These are phyloP conservation scores for Tylochromis polylepis DNA, from an alignment of 2,113 vertebrate genomes.

Conservation along the genomic window DNA sequence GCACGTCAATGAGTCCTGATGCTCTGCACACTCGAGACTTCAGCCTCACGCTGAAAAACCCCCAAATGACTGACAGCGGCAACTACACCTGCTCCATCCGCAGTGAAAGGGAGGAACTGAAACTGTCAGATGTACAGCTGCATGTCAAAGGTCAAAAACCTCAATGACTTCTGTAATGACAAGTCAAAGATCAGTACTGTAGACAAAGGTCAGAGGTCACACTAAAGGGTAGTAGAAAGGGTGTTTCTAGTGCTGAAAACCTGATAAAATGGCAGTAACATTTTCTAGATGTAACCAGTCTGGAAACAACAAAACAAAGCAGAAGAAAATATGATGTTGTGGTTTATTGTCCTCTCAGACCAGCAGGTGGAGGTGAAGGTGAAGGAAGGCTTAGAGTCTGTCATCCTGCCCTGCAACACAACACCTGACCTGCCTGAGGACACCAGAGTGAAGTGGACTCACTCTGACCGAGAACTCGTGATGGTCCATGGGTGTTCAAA, in stretches of 20 bases:
- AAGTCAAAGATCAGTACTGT: not conserved
- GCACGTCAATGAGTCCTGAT: not conserved
- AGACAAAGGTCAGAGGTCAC: not conserved
- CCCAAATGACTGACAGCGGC: not conserved
- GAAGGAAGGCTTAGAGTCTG: not conserved
- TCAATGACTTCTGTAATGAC: fast-evolving
- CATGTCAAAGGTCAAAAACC: fast-evolving
- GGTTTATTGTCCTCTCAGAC: not conserved
- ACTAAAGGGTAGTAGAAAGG: not conserved
- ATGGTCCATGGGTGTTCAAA: not conserved
- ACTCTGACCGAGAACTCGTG: not conserved
- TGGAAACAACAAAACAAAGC: not conserved
- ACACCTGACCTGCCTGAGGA: not conserved
- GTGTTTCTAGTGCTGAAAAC: not conserved
- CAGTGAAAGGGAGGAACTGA: not conserved
- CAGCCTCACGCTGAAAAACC: not conserved
- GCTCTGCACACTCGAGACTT: not conserved
- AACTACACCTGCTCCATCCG: not conserved
- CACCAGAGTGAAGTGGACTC: not conserved
- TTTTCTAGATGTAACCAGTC: fast-evolving
- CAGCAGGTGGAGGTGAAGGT: not conserved
- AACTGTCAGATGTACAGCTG: not conserved
- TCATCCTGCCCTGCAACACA: not conserved
- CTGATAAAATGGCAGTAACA: not conserved
- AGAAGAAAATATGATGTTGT: fast-evolving